A percentile compares a stretch with the other conserved stretches of the same genome.
Conservation (phyloP, 2,888 invertebrate species). For the Diabrotica balteata region DNA sequence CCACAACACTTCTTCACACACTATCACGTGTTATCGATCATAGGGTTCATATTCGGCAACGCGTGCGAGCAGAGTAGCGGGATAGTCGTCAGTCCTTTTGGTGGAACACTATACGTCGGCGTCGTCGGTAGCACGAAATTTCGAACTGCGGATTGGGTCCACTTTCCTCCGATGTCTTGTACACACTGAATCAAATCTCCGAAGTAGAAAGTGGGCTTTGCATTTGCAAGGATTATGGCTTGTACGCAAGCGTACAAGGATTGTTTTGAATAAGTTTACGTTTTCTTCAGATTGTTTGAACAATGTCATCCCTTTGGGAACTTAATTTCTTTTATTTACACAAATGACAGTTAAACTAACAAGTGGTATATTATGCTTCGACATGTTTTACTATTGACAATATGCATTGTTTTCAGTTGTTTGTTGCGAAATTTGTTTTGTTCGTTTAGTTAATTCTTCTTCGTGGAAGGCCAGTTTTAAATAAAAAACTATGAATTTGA, state of each 20-base stretch:
- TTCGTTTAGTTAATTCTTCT: too few species aligned
- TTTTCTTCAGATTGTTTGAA: constrained; percentile 11
- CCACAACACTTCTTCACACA: constrained; percentile 51
- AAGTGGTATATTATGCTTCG: too few species aligned
- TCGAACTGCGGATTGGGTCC: constrained; percentile 11
- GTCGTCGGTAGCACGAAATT: constrained; percentile 20
- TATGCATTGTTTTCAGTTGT: too few species aligned
- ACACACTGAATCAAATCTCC: constrained; percentile 32
- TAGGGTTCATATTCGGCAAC: constrained; percentile 13
- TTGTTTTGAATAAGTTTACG: too few species aligned
- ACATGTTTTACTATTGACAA: too few species aligned
- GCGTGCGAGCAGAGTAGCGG: constrained; percentile 14
- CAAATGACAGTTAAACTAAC: too few species aligned
- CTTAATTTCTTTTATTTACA: background rate
- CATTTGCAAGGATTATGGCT: constrained; percentile 48
- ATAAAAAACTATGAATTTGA: too few species aligned
- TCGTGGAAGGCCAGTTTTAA: too few species aligned
- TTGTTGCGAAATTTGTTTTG: too few species aligned
- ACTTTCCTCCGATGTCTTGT: constrained; percentile 25
- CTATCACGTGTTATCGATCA: constrained; percentile 52
- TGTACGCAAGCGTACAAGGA: constrained; percentile 46
- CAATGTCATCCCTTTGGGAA: background rate
- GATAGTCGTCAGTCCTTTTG: constrained; percentile 12
- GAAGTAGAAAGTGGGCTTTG: constrained; percentile 57
- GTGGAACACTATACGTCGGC: constrained; percentile 7